Conservation (phyloP, 2,888 invertebrate genomes). For the Agrenia bidenticulata region DNA sequence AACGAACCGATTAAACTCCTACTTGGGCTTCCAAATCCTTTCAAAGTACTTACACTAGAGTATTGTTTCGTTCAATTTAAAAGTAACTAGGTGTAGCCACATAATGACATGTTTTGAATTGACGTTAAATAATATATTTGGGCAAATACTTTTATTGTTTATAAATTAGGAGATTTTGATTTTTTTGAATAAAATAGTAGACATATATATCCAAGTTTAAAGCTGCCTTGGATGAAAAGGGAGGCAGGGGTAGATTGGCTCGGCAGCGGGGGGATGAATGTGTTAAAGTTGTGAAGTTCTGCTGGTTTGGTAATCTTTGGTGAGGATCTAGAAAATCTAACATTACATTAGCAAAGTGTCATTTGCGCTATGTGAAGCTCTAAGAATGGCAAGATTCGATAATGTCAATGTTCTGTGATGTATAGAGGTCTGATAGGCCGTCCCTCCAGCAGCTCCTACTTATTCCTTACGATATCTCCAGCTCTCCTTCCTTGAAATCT, state of each 20-base stretch:
- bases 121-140: too few species aligned
- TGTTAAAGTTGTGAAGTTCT: neutral
- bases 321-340: conserved; percentile 50
- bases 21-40: neutral
- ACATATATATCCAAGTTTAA: too few species aligned
- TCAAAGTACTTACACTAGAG: neutral
- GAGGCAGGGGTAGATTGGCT: too few species aligned
- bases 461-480: conserved; percentile 23
- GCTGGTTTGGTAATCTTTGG: conserved; percentile 31
- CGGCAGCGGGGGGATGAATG: too few species aligned
- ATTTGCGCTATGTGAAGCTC: conserved; percentile 49
- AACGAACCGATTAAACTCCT: conserved; percentile 8
- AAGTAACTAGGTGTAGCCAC: too few species aligned
- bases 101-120: too few species aligned
- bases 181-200: too few species aligned
- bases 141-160: too few species aligned
- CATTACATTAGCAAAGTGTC: conserved; percentile 53
- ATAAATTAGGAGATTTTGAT: too few species aligned
- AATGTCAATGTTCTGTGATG: conserved; percentile 53
- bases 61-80: neutral
- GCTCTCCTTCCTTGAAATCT: conserved; percentile 49
- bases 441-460: conserved; percentile 35
- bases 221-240: too few species aligned
- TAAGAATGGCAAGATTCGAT: conserved; percentile 53
- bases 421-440: conserved; percentile 52